phyloP scores from a whole-genome alignment of 2,113 vertebrate genomes.

The Ranitomeya variabilis region DNA sequence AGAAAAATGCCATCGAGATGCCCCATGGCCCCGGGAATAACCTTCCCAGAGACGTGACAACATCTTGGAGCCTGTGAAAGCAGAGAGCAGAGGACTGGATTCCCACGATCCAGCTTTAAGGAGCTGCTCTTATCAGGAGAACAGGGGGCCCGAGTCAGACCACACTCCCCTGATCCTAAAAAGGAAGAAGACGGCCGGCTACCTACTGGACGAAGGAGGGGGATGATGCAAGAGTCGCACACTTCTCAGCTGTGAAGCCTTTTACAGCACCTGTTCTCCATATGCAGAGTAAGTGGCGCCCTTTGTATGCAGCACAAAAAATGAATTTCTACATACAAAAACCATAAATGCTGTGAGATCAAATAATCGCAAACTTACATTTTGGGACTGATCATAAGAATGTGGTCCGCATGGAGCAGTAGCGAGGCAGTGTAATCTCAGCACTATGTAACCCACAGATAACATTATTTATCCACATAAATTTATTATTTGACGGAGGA shows the following conservation, averaged over 20 bases:
- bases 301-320: no score
- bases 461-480: no score
- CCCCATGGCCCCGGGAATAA: slow-evolving; percentile 52
- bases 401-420: no score
- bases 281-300: background rate
- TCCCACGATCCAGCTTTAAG: slow-evolving; percentile 51
- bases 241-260: background rate
- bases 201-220: slow-evolving; percentile 12
- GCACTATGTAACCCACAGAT: no score
- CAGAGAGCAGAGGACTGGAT: slow-evolving; percentile 26
- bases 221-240: background rate
- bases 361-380: no score
- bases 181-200: slow-evolving; percentile 36
- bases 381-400: no score
- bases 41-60: slow-evolving; percentile 56
- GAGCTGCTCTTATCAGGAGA: slow-evolving; percentile 37
- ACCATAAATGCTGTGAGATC: no score
- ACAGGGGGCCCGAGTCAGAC: slow-evolving; percentile 2
- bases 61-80: slow-evolving; percentile 36
- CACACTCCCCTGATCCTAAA: slow-evolving; percentile 32
- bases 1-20: slow-evolving; percentile 56
- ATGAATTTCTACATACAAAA: no score
- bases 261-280: background rate
- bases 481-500: no score
- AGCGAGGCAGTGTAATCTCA: no score